Conservation (phyloP, 2,113 vertebrate genomes). For the Recurvirostra avosetta region DNA sequence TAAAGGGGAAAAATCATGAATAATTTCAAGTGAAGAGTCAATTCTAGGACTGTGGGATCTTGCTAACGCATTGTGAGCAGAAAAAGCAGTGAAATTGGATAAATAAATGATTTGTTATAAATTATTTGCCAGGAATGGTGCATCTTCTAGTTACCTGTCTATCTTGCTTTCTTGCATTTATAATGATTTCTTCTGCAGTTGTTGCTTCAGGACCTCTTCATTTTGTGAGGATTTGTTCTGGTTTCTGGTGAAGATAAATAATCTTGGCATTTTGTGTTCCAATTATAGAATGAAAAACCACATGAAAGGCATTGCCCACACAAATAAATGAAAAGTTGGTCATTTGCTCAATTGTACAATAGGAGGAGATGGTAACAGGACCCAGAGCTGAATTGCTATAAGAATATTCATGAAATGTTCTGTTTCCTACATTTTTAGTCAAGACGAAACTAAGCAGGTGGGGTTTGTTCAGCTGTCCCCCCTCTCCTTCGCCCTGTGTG, state of each 20-base stretch:
- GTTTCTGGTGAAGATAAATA: constrained; percentile 30
- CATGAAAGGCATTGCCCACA: neutral
- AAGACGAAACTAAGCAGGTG: neutral
- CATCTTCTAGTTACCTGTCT: constrained; percentile 42
- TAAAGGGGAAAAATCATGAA: constrained; percentile 29
- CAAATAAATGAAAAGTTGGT: neutral
- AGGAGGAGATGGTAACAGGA: neutral
- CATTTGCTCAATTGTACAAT: neutral
- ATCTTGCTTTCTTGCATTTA: constrained; percentile 23
- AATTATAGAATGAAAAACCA: neutral
- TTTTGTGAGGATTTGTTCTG: neutral
- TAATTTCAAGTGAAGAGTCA: constrained; percentile 41
- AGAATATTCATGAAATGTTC: neutral
- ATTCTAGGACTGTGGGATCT: neutral
- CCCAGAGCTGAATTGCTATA: neutral
- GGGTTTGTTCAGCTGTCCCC: neutral
- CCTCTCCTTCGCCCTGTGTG: neutral
- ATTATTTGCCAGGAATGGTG: constrained; percentile 48
- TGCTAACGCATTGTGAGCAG: constrained; percentile 7
- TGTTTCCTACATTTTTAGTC: neutral
- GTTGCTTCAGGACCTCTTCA: neutral
- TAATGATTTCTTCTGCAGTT: constrained; percentile 22
- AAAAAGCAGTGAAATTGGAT: constrained; percentile 23
- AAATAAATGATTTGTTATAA: constrained; percentile 65
- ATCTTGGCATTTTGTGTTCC: neutral